phyloP scores from a whole-genome alignment of 2,113 vertebrate species.

The Mormoops blainvillei region DNA sequence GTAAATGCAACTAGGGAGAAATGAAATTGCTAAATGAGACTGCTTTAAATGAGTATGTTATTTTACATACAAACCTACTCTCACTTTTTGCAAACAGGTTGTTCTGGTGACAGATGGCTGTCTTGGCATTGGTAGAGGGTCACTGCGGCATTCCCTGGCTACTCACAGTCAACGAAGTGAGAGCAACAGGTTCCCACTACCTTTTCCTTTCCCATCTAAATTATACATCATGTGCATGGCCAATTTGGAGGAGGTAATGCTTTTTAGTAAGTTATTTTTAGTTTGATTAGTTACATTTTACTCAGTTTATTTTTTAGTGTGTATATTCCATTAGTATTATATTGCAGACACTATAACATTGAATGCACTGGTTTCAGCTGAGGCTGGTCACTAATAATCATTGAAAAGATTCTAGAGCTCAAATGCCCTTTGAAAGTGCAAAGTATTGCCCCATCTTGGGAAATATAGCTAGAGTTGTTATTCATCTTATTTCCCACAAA shows the following conservation, averaged over 20 bases:
- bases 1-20: not conserved
- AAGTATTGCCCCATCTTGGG: not conserved
- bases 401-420: not conserved
- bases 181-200: conserved; percentile 93
- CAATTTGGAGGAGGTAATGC: conserved; percentile 94
- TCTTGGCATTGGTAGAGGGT: conserved; percentile 94
- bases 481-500: not conserved
- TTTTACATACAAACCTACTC: not conserved
- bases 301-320: not conserved
- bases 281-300: not conserved
- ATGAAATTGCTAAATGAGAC: not conserved
- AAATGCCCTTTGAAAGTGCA: not conserved
- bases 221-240: conserved; percentile 96
- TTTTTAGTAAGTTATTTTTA: not conserved
- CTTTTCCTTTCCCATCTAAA: conserved; percentile 95
- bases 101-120: conserved; percentile 97
- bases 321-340: not conserved
- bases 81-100: conserved; percentile 80
- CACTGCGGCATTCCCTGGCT: conserved; percentile 91
- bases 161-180: conserved; percentile 89
- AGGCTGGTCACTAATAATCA: not conserved
- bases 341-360: not conserved
- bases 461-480: not conserved
- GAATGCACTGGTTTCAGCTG: not conserved
- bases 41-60: not conserved